A percentile compares a stretch with the other conserved stretches of the same genome.
phyloP scores from a whole-genome alignment of 2,113 vertebrate genomes.

The Osmerus mordax region DNA sequence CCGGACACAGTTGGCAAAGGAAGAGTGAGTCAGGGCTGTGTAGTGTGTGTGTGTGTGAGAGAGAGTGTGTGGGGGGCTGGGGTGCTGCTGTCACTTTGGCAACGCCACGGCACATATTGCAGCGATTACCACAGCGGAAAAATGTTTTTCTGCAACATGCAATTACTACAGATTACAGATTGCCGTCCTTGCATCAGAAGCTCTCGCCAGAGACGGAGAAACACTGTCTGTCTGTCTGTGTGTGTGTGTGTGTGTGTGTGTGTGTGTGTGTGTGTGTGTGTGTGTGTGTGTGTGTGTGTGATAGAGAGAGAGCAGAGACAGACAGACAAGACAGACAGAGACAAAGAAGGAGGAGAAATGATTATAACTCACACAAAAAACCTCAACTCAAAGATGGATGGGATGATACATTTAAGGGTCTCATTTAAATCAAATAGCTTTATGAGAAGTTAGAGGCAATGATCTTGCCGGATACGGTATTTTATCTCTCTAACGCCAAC shows the following conservation, averaged over 20 bases:
- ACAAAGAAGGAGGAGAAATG: slow-evolving; percentile 74
- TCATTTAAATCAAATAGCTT: slow-evolving; percentile 64
- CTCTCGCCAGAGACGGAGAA: slow-evolving; percentile 67
- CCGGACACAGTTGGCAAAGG: slow-evolving; percentile 39
- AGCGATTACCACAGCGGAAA: slow-evolving; percentile 79
- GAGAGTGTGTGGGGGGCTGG: slow-evolving; percentile 3
- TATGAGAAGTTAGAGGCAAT: slow-evolving; percentile 59
- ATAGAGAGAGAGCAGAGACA: slow-evolving; percentile 43
- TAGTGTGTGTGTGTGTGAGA: slow-evolving; percentile 2
- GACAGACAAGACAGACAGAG: slow-evolving; percentile 53
- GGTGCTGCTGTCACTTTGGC: slow-evolving; percentile 75
- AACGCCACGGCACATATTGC: slow-evolving; percentile 77
- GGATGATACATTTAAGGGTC: slow-evolving; percentile 67
- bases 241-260: slow-evolving; percentile 32
- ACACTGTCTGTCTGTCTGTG: slow-evolving; percentile 25
- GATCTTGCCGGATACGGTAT: slow-evolving; percentile 13
- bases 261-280: slow-evolving; percentile 25
- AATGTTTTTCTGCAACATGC: slow-evolving; percentile 83
- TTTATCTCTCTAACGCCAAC: neutral
- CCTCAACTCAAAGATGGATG: slow-evolving; percentile 61
- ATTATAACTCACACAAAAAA: slow-evolving; percentile 72
- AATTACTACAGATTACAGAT: slow-evolving; percentile 84
- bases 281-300: slow-evolving; percentile 48
- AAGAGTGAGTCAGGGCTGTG: slow-evolving; percentile 48
- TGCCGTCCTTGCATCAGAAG: slow-evolving; percentile 75